Evolutionary conservation across 2,888 invertebrate species (phyloP).

Genomic region (Lypha dubia): DNA sequence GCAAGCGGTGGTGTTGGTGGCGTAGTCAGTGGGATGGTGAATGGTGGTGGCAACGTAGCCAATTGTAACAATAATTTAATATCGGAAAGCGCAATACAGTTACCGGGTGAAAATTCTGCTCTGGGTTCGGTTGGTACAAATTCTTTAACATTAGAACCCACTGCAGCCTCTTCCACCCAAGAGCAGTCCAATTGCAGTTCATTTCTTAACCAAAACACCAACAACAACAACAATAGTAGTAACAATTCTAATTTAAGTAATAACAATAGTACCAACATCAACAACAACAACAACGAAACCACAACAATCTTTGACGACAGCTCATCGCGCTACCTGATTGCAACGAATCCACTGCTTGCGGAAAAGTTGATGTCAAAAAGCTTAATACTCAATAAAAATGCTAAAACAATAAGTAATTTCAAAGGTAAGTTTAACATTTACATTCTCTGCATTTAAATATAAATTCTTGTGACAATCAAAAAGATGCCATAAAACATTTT

Average conservation of each 20-base stretch:
- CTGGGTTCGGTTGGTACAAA: conserved; percentile 78
- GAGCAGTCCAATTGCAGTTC: conserved; percentile 65
- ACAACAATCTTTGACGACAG: conserved; percentile 77
- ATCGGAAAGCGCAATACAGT: conserved; percentile 66
- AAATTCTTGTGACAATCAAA: too few species aligned
- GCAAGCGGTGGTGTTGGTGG: conserved; percentile 52
- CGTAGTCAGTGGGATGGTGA: conserved; percentile 34
- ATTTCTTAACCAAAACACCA: conserved; percentile 54
- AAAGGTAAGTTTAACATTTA: conserved; percentile 73
- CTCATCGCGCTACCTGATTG: conserved; percentile 89
- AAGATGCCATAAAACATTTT: too few species aligned
- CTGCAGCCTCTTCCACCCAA: conserved; percentile 72
- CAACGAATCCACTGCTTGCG: conserved; percentile 93
- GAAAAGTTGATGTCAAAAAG: conserved; percentile 89
- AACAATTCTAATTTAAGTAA: conserved; percentile 56
- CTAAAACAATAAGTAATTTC: conserved; percentile 66
- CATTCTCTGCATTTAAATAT: too few species aligned
- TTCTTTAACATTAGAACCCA: conserved; percentile 72
- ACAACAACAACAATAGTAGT: conserved; percentile 55
- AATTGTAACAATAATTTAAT: conserved; percentile 54
- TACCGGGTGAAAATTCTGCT: conserved; percentile 77
- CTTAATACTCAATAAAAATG: conserved; percentile 72
- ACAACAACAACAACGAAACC: conserved; percentile 57
- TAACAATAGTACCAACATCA: conserved; percentile 38
- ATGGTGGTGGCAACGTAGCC: conserved; percentile 51